A percentile compares a stretch with the other conserved stretches of the same genome.
These are phyloP conservation scores for Mirza zaza DNA, from an alignment of 2,113 vertebrate species.

Conservation along the genomic window DNA sequence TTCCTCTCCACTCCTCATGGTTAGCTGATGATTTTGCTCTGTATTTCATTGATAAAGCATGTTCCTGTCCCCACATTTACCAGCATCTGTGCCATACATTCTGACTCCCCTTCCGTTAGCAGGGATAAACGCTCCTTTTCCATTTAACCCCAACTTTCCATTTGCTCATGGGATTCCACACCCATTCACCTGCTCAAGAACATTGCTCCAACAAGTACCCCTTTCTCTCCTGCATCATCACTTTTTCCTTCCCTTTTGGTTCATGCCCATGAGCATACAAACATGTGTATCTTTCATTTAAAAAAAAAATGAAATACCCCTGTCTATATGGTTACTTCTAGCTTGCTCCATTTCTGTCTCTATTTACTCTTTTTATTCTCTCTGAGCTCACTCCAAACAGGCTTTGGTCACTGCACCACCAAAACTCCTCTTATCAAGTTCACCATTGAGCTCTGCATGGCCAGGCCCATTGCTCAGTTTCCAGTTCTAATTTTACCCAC, in stretches of 20 bases:
- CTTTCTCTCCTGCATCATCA: not conserved
- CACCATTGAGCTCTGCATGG: not conserved
- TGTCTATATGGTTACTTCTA: not conserved
- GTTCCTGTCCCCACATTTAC: no score
- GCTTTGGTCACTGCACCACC: not conserved
- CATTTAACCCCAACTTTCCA: not conserved
- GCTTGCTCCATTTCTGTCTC: not conserved
- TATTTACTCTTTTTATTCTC: not conserved
- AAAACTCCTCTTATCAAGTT: not conserved
- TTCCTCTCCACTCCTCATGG: not conserved
- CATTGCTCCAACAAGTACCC: not conserved
- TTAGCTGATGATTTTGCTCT: not conserved
- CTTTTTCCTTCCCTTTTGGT: not conserved
- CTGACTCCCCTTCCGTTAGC: not conserved
- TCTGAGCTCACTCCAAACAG: not conserved
- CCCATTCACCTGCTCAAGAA: not conserved
- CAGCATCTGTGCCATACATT: not conserved
- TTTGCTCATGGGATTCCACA: not conserved
- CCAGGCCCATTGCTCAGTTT: not conserved
- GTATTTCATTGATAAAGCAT: not conserved
- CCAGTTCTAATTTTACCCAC: not conserved
- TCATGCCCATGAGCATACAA: not conserved
- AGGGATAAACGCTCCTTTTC: not conserved
- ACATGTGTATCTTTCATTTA: not conserved
- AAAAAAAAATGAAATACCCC: not conserved